Percentiles rank a stretch among this genome's conserved stretches.
phyloP scores from a whole-genome alignment of 2,888 invertebrate genomes.

The Drosophila cognata region DNA sequence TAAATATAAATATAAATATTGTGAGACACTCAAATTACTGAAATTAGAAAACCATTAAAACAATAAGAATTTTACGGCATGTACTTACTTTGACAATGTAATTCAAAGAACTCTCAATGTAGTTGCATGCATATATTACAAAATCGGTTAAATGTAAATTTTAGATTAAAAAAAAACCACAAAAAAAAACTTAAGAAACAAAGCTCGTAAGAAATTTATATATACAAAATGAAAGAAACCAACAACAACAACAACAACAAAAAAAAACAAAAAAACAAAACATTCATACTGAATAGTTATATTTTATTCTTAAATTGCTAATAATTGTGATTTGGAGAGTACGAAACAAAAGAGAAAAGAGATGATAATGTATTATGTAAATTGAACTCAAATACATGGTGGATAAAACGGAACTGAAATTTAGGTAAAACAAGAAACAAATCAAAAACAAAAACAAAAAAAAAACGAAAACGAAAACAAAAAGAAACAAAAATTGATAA shows the following conservation, averaged over 20 bases:
- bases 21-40: conserved; percentile 47
- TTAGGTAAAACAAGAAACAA: conserved; percentile 61
- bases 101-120: conserved; percentile 49
- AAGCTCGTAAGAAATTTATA: conserved; percentile 59
- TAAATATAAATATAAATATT: conserved; percentile 44
- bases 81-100: conserved; percentile 32
- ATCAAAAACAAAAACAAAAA: conserved; percentile 35
- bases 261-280: conserved; percentile 16
- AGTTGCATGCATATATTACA: conserved; percentile 37
- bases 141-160: conserved; percentile 53
- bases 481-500: conserved; percentile 49
- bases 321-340: conserved; percentile 83
- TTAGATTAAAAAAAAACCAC: conserved; percentile 45
- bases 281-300: conserved; percentile 69
- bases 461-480: conserved; percentile 36
- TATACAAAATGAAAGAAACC: conserved; percentile 34
- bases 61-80: conserved; percentile 34
- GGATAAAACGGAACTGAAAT: conserved; percentile 72
- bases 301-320: conserved; percentile 80
- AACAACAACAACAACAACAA: conserved; percentile 12
- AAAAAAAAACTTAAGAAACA: conserved; percentile 1
- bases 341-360: conserved; percentile 60
- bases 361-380: conserved; percentile 57
- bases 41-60: conserved; percentile 19
- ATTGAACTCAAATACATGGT: conserved; percentile 61